phyloP scores from a whole-genome alignment of 2,888 invertebrate species.

The Lepidochitona cinerea region DNA sequence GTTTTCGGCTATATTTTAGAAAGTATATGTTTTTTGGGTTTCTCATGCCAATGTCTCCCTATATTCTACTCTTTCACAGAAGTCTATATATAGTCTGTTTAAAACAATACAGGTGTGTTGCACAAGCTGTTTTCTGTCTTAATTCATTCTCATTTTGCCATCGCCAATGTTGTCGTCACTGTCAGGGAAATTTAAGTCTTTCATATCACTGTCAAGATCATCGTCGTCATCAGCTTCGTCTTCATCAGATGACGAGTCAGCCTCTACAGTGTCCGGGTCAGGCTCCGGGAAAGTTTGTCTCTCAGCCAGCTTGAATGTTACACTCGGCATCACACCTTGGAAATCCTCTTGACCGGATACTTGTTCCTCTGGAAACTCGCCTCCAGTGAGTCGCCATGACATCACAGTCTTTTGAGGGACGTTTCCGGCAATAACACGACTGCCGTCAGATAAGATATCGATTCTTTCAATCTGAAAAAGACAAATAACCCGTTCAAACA shows the following conservation, averaged over 20 bases:
- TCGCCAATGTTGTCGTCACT: too few species aligned
- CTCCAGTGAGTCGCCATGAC: neutral
- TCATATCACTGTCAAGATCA: neutral
- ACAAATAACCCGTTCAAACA: too few species aligned
- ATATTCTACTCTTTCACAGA: too few species aligned
- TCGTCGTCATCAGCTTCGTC: slow-evolving; percentile 1
- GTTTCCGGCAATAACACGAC: neutral
- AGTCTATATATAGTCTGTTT: too few species aligned
- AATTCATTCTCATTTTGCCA: too few species aligned
- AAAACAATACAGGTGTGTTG: too few species aligned
- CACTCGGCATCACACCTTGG: neutral
- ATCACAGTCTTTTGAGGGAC: neutral
- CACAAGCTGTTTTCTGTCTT: too few species aligned
- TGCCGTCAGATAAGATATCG: neutral
- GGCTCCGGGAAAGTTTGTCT: neutral
- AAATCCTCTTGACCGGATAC: neutral
- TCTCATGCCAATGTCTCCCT: too few species aligned
- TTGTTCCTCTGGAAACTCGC: neutral
- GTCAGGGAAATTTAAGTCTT: neutral
- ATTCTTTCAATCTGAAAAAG: neutral
- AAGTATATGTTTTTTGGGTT: too few species aligned
- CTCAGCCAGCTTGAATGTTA: neutral
- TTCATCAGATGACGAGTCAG: slow-evolving; percentile 2
- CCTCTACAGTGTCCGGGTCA: slow-evolving; percentile 16
- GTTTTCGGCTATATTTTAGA: too few species aligned